These are phyloP conservation scores for Dryoscopus gambensis DNA, from an alignment of 2,113 vertebrate genomes.

Conservation along the genomic window DNA sequence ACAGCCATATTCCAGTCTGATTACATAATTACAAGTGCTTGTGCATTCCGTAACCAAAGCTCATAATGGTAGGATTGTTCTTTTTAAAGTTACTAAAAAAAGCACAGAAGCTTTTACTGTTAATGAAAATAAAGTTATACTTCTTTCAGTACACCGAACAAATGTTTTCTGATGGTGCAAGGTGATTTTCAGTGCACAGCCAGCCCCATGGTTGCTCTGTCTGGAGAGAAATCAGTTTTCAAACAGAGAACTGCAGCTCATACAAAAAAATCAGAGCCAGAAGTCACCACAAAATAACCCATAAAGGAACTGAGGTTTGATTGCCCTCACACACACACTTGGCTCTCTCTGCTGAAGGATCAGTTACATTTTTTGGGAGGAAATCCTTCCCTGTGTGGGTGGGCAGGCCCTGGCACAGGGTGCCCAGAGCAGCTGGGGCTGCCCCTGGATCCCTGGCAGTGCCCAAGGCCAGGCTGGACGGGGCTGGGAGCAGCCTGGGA, in stretches of 20 bases:
- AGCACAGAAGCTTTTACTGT: neutral
- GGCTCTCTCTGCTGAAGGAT: neutral
- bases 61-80: neutral
- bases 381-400: accelerated
- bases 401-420: neutral
- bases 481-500: neutral
- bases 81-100: neutral
- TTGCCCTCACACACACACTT: neutral
- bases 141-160: neutral
- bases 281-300: neutral
- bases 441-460: neutral
- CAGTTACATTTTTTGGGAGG: neutral
- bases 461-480: neutral
- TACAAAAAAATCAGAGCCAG: neutral
- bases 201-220: neutral
- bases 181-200: neutral
- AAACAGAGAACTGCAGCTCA: neutral
- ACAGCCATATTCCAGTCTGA: neutral
- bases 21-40: neutral
- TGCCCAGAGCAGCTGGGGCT: neutral
- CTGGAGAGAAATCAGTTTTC: neutral
- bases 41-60: neutral
- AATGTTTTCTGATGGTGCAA: neutral
- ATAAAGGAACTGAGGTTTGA: neutral
- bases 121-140: neutral